Percentiles rank a stretch among this genome's conserved stretches.
phyloP scores from a whole-genome alignment of 2,888 invertebrate genomes.

The Pterostichus madidus region DNA sequence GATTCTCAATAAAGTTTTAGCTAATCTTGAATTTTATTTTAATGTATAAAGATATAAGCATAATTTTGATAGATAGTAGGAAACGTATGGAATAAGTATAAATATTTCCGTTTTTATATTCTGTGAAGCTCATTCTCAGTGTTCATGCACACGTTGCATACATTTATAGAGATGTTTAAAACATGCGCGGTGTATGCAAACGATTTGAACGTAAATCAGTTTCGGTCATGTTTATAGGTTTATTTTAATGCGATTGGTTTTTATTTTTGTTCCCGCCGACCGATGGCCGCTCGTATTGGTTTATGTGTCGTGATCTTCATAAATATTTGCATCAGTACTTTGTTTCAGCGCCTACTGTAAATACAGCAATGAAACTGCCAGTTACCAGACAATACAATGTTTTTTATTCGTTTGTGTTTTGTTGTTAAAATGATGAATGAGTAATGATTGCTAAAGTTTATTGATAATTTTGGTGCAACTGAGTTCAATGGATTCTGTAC shows the following conservation, averaged over 20 bases:
- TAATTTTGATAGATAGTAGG: background rate
- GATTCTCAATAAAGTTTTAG: too few relatives aligned
- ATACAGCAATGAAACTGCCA: constrained; percentile 51
- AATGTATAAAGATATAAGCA: too few relatives aligned
- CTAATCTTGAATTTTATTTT: too few relatives aligned
- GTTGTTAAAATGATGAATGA: background rate
- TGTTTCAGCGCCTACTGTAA: constrained; percentile 62
- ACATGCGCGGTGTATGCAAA: constrained; percentile 34
- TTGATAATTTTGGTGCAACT: constrained; percentile 3
- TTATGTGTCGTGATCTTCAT: constrained; percentile 65
- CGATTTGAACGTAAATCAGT: constrained; percentile 60
- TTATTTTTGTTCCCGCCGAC: constrained; percentile 59
- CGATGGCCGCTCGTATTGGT: constrained; percentile 55
- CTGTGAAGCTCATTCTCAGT: constrained; percentile 9
- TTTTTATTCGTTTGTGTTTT: constrained; percentile 51
- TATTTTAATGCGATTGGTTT: constrained; percentile 66
- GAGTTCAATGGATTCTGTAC: background rate
- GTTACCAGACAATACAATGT: constrained; percentile 59
- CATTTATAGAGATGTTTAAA: constrained; percentile 59
- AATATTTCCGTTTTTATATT: constrained; percentile 6
- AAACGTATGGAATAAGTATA: background rate
- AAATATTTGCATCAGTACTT: constrained; percentile 60
- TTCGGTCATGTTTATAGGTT: constrained; percentile 63
- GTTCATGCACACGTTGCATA: constrained; percentile 54
- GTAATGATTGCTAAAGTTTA: constrained; percentile 22